phyloP scores from a whole-genome alignment of 1,140 invertebrate species.

The Zaprionus taronus region DNA sequence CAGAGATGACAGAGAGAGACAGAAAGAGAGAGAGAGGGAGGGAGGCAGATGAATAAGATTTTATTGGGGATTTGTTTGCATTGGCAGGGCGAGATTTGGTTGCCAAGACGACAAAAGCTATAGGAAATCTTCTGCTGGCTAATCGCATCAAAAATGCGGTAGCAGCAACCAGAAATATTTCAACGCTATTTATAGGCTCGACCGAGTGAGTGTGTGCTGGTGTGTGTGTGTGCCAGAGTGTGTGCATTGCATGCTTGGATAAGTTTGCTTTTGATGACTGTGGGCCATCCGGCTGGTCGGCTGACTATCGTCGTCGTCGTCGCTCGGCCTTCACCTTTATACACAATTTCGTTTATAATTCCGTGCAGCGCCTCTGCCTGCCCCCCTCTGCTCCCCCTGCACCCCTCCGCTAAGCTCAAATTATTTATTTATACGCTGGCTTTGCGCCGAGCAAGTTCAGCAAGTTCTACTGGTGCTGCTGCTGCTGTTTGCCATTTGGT shows the following conservation, averaged over 20 bases:
- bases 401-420: constrained; percentile 22
- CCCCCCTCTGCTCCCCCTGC: neutral
- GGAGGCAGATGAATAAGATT: neutral
- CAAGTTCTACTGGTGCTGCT: neutral
- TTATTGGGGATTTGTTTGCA: constrained; percentile 48
- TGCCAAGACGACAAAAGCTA: constrained; percentile 62
- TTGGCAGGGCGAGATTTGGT: constrained; percentile 29
- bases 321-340: constrained; percentile 71
- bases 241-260: constrained; percentile 28
- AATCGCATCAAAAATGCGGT: constrained; percentile 65
- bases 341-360: constrained; percentile 49
- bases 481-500: constrained; percentile 65
- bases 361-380: neutral
- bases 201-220: neutral
- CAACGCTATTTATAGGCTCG: constrained; percentile 42
- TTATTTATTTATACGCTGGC: constrained; percentile 57
- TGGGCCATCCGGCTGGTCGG: constrained; percentile 20
- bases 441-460: constrained; percentile 14
- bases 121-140: constrained; percentile 26
- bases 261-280: constrained; percentile 46
- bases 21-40: neutral
- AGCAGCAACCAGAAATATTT: constrained; percentile 51
- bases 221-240: constrained; percentile 14
- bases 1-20: neutral
- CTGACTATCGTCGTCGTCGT: constrained; percentile 15